phyloP scores from a whole-genome alignment of 2,113 vertebrate species.

The Catharus bicknelli region DNA sequence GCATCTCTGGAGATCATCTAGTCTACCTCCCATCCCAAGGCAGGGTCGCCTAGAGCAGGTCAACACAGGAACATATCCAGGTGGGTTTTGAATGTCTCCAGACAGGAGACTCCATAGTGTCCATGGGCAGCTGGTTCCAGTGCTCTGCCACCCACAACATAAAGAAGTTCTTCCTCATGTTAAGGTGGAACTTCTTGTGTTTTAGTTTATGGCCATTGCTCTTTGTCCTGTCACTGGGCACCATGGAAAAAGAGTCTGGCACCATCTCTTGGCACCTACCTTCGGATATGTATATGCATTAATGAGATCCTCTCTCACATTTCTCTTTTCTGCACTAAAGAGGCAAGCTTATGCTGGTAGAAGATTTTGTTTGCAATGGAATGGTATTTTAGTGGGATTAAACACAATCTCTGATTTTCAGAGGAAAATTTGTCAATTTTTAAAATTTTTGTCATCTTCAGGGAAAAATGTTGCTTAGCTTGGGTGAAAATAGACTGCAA shows the following conservation, averaged over 20 bases:
- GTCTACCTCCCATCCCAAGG: not conserved
- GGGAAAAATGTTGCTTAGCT: not conserved
- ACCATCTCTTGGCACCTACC: not conserved
- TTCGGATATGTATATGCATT: not conserved
- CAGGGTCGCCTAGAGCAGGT: not conserved
- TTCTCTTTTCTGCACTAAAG: not conserved
- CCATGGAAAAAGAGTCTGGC: not conserved
- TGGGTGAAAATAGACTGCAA: not conserved
- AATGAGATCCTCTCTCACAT: not conserved
- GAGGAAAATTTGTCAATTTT: not conserved
- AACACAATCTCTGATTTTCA: not conserved
- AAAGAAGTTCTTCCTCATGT: not conserved
- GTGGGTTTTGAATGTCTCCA: not conserved
- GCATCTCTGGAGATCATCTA: not conserved
- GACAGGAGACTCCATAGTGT: not conserved
- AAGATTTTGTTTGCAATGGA: not conserved
- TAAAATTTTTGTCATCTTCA: not conserved
- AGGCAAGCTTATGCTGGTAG: fast-evolving
- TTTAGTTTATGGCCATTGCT: not conserved
- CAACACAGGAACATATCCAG: not conserved
- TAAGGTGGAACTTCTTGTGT: not conserved
- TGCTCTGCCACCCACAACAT: not conserved
- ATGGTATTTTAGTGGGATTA: not conserved
- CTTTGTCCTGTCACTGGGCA: fast-evolving
- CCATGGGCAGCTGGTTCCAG: not conserved